phyloP scores from a whole-genome alignment of 2,888 invertebrate genomes.

The Scaptomyza reducta region DNA sequence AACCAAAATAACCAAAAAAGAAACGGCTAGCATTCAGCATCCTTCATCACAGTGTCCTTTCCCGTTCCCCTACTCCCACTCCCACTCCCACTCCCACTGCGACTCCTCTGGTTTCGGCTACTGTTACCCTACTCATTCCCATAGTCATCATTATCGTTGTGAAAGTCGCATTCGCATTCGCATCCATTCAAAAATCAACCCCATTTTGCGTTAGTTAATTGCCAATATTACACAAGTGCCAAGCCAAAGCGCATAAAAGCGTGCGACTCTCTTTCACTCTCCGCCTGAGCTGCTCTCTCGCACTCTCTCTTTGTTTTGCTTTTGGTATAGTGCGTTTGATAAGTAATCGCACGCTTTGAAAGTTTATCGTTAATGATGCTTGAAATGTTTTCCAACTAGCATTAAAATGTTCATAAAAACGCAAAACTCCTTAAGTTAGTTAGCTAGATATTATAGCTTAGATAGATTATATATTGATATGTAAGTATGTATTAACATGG shows the following conservation, averaged over 20 bases:
- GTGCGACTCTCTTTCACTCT: constrained; percentile 35
- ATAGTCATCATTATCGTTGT: constrained; percentile 36
- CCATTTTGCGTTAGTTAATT: constrained; percentile 74
- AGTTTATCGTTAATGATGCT: background rate
- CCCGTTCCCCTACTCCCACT: background rate
- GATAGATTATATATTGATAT: too few relatives aligned
- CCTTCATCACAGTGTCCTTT: constrained; percentile 20
- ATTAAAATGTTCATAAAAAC: too few relatives aligned
- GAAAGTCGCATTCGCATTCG: constrained; percentile 40
- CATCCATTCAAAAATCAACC: constrained; percentile 75
- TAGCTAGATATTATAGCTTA: too few relatives aligned
- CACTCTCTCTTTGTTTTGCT: constrained; percentile 30
- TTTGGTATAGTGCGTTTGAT: constrained; percentile 29
- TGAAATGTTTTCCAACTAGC: too few relatives aligned
- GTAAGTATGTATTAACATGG: too few relatives aligned
- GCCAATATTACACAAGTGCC: constrained; percentile 79
- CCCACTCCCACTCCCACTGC: constrained; percentile 6
- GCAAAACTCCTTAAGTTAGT: too few relatives aligned
- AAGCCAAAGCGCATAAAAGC: constrained; percentile 62
- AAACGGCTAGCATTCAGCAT: constrained; percentile 16
- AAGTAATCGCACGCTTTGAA: constrained; percentile 23
- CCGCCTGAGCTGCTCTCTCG: constrained; percentile 7
- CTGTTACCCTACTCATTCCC: constrained; percentile 19
- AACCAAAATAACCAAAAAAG: constrained; percentile 31
- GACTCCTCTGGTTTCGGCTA: background rate